These are phyloP conservation scores for Thereuonema tuberculata DNA, from an alignment of 1,140 invertebrate species.

Conservation along the genomic window DNA sequence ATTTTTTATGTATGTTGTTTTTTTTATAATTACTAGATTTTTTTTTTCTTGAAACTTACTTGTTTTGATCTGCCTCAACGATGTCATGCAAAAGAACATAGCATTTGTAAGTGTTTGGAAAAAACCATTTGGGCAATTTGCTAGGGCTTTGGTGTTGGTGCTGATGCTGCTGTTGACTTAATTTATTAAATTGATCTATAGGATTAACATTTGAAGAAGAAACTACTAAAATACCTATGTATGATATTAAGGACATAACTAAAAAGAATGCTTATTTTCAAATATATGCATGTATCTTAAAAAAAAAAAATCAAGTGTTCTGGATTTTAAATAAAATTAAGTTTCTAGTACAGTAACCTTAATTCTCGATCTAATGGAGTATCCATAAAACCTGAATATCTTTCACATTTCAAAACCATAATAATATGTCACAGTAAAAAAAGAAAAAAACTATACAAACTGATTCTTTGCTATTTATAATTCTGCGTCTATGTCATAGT, in stretches of 20 bases:
- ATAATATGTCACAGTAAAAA: no score
- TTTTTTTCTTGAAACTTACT: slow-evolving; percentile 33
- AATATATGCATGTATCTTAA: not conserved
- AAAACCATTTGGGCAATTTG: slow-evolving; percentile 83
- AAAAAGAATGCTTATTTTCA: not conserved
- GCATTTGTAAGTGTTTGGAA: slow-evolving; percentile 64
- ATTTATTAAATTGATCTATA: slow-evolving; percentile 55
- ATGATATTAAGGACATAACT: no score
- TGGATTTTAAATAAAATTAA: no score
- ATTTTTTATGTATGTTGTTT: no score
- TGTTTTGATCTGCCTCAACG: slow-evolving; percentile 43
- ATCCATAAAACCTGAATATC: no score
- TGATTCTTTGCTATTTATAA: no score
- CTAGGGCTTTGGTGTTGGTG: slow-evolving; percentile 55
- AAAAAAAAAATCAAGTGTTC: slow-evolving; percentile 18
- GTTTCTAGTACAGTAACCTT: no score
- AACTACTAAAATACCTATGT: slow-evolving; percentile 51
- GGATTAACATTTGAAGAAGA: slow-evolving; percentile 67
- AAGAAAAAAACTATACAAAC: no score
- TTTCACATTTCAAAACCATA: no score
- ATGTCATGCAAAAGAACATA: slow-evolving; percentile 81
- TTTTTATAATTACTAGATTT: no score
- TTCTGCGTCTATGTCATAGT: no score
- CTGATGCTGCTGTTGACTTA: slow-evolving; percentile 63
- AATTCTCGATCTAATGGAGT: no score